A percentile compares a stretch with the other conserved stretches of the same genome.
These are phyloP conservation scores for Drosophila nigricruria DNA, from an alignment of 2,888 invertebrate genomes.

Conservation along the genomic window DNA sequence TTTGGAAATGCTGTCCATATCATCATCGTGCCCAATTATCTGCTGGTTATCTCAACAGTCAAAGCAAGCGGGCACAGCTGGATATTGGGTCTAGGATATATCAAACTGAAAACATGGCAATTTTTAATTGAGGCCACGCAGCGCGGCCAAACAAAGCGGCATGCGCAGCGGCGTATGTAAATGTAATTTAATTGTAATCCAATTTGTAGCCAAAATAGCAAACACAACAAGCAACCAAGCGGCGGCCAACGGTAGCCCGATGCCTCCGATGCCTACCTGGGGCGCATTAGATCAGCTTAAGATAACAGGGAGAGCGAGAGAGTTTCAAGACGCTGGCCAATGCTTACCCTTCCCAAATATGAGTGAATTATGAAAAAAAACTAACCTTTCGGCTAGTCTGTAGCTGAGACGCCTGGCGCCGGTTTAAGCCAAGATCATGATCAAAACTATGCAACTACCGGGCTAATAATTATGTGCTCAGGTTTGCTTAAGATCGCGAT, in stretches of 20 bases:
- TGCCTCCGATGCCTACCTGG: constrained; percentile 58
- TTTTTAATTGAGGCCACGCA: constrained; percentile 69
- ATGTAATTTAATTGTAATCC: constrained; percentile 81
- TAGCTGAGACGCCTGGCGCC: constrained; percentile 67
- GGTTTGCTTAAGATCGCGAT: constrained; percentile 50
- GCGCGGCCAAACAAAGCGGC: constrained; percentile 50
- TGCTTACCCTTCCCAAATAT: constrained; percentile 63
- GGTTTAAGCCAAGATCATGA: constrained; percentile 60
- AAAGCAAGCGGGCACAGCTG: constrained; percentile 65
- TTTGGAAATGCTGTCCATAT: constrained; percentile 13
- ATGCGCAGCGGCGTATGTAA: constrained; percentile 64
- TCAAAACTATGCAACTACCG: constrained; percentile 29
- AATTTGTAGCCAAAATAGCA: constrained; percentile 70
- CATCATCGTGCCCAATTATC: constrained; percentile 59
- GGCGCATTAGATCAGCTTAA: constrained; percentile 77
- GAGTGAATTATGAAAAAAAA: constrained; percentile 47
- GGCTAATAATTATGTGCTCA: constrained; percentile 69
- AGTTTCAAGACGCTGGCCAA: constrained; percentile 29
- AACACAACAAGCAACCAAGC: constrained; percentile 40
- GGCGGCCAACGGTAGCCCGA: constrained; percentile 59
- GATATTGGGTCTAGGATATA: constrained; percentile 48
- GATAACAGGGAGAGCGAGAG: constrained; percentile 41
- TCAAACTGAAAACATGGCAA: constrained; percentile 60
- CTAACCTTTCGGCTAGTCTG: constrained; percentile 10
- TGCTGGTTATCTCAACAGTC: constrained; percentile 51